Evolutionary conservation across 2,888 invertebrate genomes (phyloP), one percentile per base, ranked within the genome.

Genomic region (Crioceris asparagi): DNA sequence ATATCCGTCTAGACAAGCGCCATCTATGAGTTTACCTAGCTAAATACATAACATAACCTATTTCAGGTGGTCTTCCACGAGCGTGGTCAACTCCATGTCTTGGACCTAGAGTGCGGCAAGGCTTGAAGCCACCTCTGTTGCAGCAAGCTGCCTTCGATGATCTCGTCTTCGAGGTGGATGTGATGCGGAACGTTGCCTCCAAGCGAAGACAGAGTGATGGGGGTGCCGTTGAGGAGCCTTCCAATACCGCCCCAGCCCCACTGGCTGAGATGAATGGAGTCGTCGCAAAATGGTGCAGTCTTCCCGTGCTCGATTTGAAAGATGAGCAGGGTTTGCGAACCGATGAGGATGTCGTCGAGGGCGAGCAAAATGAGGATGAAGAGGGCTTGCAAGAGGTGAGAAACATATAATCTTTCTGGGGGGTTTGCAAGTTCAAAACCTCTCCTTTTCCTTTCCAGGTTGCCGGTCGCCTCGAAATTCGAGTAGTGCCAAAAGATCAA

Each of bases 121-220:
- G 76, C 29, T 71, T 90, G 38, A 79, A 82, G 55, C 83, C 87
- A 16, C 88, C 88, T 3, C 68, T 84, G 49, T 68, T 88, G 35
- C 88, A 90, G 59, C 86, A 87, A 62, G 87, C 87, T 29, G 81
- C 86, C 27, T 86, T 90, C 65, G 87, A 87, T 62, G 82, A 84
- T 61, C 74, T 76, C 50, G 62, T 76, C 10, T 90, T 85, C 67
- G 74, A 79, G 25, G 78, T 90, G 47, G 90, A 91, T 64, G 80
- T 87, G 30, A 82, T 83, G 72, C 67, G 87, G 33, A 85, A 86
- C 59, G 77, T 86, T 46, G 77, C 78, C 26, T 71, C 77, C 12
- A 70, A 79, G 26, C 70, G 59, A 52, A 7, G 56, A 47, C 48
- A 49, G 36, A 38, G 60, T 1, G 8, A 42, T 41, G 40, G 68